Evolutionary conservation across 1,140 invertebrate species (phyloP), one percentile per base, ranked within the genome.

Genomic region (Muscidifurax raptorellus): DNA sequence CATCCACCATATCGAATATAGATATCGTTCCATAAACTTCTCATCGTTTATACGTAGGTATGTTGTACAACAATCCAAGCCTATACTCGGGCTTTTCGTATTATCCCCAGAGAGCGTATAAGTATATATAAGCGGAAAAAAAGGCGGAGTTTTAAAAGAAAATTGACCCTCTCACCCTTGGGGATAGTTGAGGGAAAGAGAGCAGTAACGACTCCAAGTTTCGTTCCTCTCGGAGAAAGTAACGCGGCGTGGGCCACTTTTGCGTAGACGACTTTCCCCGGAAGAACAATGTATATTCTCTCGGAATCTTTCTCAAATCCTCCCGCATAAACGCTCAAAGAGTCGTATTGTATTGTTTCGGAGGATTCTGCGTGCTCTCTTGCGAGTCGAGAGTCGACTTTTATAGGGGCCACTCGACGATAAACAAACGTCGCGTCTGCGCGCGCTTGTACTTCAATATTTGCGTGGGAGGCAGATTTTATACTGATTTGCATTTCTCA

Each of bases 121-220:
- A 59, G 22, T 47, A 47, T 59, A 47, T 59, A 59, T 59, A 59
- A 59, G 18, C 52, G 52, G 40, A 47, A 47, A 82, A 75, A n/a
- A 83, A 69, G 74, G 44, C 7, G 3, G 25, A 83, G 82, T 69
- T 83, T 25, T 69, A 27, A 47, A 77, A 76, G 64, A 83, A 83
- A 83, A 83, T 83, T 77, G 82, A 77, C 74, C 74, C 44, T 22
- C 52, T 44, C 30, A 40, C 71, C 28, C 69, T 72, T 47, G 67
- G 80, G 80, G 59, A 82, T 40, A 47, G 74, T 76, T 83, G 22
- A 32, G 18, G 40, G 59, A 47, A 28, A 28, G 25, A 30, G n/a
- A 28, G 27, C 13, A 59, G 18, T n/a, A 59, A 59, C 5, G 18
- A n/a, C 52, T 59, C 52, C 44, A 18, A 66, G 64, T 36, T 69